Conservation (phyloP, 2,797 vertebrate genomes). For the Staurois parvus region DNA sequence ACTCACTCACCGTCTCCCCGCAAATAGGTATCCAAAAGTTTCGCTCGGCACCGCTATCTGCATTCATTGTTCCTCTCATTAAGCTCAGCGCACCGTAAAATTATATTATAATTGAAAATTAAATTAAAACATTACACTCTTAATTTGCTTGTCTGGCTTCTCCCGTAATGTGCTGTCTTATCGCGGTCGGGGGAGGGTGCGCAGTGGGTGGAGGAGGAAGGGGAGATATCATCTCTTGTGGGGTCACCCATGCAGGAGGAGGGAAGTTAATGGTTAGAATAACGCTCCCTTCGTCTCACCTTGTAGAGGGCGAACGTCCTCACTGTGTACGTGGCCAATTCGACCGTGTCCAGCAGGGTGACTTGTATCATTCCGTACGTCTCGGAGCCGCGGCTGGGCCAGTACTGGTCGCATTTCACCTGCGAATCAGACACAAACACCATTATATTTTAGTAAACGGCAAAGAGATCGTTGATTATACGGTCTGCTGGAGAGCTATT, state of each 20-base stretch:
- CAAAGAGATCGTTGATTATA: too few species aligned
- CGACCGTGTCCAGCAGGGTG: conserved; percentile 89
- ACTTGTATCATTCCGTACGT: conserved; percentile 92
- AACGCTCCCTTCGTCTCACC: conserved; percentile 73
- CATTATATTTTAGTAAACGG: too few species aligned
- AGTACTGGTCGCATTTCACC: conserved; percentile 98
- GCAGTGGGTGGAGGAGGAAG: neutral
- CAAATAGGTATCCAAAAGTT: conserved; percentile 34
- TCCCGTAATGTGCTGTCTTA: conserved; percentile 10
- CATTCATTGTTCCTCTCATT: conserved; percentile 54
- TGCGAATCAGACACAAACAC: conserved; percentile 62
- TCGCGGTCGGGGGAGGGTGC: conserved; percentile 17
- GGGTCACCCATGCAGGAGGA: neutral
- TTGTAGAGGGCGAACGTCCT: conserved; percentile 92
- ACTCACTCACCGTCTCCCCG: neutral
- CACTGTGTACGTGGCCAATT: conserved; percentile 91
- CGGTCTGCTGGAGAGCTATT: too few species aligned
- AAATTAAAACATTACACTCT: conserved; percentile 60
- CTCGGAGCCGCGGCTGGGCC: conserved; percentile 86
- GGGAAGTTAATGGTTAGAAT: neutral
- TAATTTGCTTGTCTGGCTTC: conserved; percentile 54
- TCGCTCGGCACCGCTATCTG: conserved; percentile 28
- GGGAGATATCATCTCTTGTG: neutral
- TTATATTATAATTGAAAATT: conserved; percentile 62
- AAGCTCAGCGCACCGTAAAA: conserved; percentile 57